Evolutionary conservation across 2,888 invertebrate genomes (phyloP).

Genomic region (Vannuccia rotundouncinata): DNA sequence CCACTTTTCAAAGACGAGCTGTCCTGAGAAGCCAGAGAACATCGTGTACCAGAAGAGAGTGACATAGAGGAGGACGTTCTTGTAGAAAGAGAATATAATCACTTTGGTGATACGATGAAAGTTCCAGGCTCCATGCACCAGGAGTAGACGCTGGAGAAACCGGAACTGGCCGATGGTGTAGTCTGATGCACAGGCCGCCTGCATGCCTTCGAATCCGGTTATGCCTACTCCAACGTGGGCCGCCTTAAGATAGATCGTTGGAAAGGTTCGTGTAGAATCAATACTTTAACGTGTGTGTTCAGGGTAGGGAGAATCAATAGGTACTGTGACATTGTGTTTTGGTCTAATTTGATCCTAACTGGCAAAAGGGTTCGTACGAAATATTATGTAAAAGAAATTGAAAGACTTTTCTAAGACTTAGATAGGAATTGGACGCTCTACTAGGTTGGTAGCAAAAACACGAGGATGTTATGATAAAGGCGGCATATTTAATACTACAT

Average conservation of each 20-base stretch:
- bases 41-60: constrained; percentile 93
- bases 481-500: no score
- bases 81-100: constrained; percentile 86
- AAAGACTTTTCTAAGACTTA: no score
- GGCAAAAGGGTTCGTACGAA: no score
- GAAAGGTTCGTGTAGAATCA: no score
- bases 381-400: no score
- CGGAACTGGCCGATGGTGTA: constrained; percentile 97
- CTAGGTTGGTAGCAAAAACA: no score
- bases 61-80: constrained; percentile 97
- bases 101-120: constrained; percentile 93
- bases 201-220: constrained; percentile 94
- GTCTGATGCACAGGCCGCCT: constrained; percentile 96
- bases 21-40: constrained; percentile 95
- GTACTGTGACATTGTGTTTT: not conserved
- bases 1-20: constrained; percentile 97
- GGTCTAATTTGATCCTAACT: not conserved
- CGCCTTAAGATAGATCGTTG: constrained; percentile 60
- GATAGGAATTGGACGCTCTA: no score
- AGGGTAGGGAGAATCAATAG: not conserved
- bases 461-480: no score
- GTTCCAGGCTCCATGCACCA: constrained; percentile 98
- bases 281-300: no score
- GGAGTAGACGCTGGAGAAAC: constrained; percentile 75
- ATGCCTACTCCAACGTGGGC: constrained; percentile 95